Evolutionary conservation across 2,113 vertebrate species (phyloP).

Genomic region (Paradoxurus hermaphroditus): DNA sequence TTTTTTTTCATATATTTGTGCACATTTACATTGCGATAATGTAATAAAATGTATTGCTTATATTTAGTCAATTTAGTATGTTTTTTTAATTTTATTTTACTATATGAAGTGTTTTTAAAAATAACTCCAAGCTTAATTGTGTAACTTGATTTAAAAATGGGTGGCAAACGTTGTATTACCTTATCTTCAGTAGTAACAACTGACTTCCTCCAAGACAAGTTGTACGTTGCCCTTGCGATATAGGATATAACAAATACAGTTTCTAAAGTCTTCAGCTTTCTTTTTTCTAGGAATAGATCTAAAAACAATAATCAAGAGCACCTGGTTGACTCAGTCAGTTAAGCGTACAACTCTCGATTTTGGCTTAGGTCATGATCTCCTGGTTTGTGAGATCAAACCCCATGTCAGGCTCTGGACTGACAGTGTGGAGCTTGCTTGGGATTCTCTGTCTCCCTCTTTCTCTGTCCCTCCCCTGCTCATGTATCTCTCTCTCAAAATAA

Average conservation of each 20-base stretch:
- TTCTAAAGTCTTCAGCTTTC: background rate
- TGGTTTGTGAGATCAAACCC: too few relatives aligned
- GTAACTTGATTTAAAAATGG: background rate
- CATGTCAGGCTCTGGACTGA: too few relatives aligned
- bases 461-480: too few relatives aligned
- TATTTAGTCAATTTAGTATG: background rate
- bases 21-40: background rate
- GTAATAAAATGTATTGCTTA: background rate
- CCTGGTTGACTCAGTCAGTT: too few relatives aligned
- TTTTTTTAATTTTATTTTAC: background rate
- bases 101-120: background rate
- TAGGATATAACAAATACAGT: background rate
- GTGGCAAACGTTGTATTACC: background rate
- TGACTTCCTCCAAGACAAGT: background rate
- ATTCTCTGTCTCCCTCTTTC: too few relatives aligned
- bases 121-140: background rate
- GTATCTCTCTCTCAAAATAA: too few relatives aligned
- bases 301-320: background rate
- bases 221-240: background rate
- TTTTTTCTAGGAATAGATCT: background rate
- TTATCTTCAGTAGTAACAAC: background rate
- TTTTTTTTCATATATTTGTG: too few relatives aligned
- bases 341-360: too few relatives aligned
- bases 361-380: too few relatives aligned
- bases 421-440: too few relatives aligned